A percentile compares a stretch with the other conserved stretches of the same genome.
Evolutionary conservation across 2,797 vertebrate species (phyloP).

Genomic region (Steatocranus sp.): DNA sequence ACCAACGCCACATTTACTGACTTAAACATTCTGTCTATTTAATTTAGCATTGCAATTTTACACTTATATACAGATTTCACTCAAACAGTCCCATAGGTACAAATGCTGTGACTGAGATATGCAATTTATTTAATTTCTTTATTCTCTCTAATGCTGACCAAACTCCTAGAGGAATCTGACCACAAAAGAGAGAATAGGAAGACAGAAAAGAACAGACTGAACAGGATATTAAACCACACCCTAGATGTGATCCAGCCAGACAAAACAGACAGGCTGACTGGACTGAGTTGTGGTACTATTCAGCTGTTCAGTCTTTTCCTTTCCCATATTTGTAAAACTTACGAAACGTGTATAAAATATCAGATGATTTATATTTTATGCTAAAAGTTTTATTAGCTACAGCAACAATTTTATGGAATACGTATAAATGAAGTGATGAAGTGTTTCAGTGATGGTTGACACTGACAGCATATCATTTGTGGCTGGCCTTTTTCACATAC

Average conservation of each 20-base stretch:
- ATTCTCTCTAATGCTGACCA: background rate
- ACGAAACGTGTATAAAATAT: background rate
- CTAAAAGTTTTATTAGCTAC: background rate
- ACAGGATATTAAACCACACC: conserved; percentile 78
- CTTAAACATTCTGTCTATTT: background rate
- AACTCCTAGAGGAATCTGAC: conserved; percentile 14
- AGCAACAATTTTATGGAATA: background rate
- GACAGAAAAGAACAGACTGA: conserved; percentile 34
- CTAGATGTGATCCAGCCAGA: conserved; percentile 47
- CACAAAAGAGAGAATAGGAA: conserved; percentile 11
- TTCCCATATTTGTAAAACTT: background rate
- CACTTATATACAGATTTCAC: background rate
- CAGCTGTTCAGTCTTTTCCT: background rate
- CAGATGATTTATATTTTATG: background rate
- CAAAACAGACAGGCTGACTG: conserved; percentile 9
- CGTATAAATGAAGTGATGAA: background rate
- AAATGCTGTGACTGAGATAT: background rate
- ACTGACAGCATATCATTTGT: conserved; percentile 18
- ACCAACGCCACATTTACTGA: background rate
- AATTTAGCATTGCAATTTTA: background rate
- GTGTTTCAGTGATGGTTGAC: background rate
- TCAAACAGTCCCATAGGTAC: background rate
- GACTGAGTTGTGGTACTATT: conserved; percentile 2
- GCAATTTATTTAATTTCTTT: background rate
- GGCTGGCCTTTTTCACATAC: conserved; percentile 3